A percentile compares a stretch with the other conserved stretches of the same genome.
Evolutionary conservation across 2,797 vertebrate species (phyloP).

Genomic region (Sebastes variabilis): DNA sequence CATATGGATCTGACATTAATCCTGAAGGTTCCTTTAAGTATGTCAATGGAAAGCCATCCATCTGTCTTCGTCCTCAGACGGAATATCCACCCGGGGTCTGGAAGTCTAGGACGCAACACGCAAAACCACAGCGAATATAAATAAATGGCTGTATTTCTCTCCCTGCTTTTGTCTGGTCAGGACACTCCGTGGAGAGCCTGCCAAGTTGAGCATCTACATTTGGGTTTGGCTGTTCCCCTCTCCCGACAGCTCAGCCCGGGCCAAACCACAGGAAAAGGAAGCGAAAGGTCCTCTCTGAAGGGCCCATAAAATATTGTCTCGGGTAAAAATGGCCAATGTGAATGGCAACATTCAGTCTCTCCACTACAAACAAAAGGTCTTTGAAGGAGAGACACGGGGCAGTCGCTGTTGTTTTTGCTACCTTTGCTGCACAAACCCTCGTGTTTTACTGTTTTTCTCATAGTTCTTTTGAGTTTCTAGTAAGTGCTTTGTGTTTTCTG

Average conservation of each 20-base stretch:
- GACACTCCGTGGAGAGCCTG: slow-evolving; percentile 71
- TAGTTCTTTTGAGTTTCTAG: slow-evolving; percentile 52
- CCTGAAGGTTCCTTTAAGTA: slow-evolving; percentile 63
- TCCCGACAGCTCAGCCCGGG: slow-evolving; percentile 69
- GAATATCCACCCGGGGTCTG: slow-evolving; percentile 83
- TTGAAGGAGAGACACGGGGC: slow-evolving; percentile 63
- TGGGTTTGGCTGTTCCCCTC: slow-evolving; percentile 84
- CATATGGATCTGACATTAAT: slow-evolving; percentile 80
- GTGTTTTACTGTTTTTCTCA: slow-evolving; percentile 57
- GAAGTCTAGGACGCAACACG: slow-evolving; percentile 82
- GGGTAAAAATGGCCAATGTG: slow-evolving; percentile 77
- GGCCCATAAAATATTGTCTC: slow-evolving; percentile 80
- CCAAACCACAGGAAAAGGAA: slow-evolving; percentile 88
- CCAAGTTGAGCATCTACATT: slow-evolving; percentile 84
- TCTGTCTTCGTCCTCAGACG: slow-evolving; percentile 79
- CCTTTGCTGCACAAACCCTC: slow-evolving; percentile 38
- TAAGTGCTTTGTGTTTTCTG: slow-evolving; percentile 55
- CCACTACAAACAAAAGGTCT: slow-evolving; percentile 72
- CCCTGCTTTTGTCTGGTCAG: slow-evolving; percentile 81
- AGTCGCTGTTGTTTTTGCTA: slow-evolving; percentile 53
- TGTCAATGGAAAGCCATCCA: slow-evolving; percentile 76
- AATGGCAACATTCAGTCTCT: slow-evolving; percentile 75
- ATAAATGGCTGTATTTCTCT: slow-evolving; percentile 83
- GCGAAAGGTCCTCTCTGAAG: slow-evolving; percentile 78
- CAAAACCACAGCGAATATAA: slow-evolving; percentile 84